Conservation (phyloP, 2,113 vertebrate genomes). For the Cercopithecus mona region DNA sequence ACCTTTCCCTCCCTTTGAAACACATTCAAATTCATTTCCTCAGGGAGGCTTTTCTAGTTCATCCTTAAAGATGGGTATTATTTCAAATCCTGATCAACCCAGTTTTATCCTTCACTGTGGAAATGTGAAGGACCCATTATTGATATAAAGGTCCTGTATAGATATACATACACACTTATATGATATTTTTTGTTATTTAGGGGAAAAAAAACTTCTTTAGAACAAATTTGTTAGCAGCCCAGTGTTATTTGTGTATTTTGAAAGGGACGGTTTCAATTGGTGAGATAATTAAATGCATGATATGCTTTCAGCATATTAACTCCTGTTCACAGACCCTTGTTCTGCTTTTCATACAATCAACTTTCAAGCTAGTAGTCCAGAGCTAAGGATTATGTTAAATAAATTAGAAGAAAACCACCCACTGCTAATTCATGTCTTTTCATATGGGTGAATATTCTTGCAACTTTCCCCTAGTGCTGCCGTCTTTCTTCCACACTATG, state of each 20-base stretch:
- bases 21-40: constrained; percentile 11
- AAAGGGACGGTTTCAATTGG: background rate
- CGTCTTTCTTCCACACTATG: background rate
- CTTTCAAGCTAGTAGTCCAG: background rate
- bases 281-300: background rate
- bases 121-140: background rate
- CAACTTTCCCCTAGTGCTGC: background rate
- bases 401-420: background rate
- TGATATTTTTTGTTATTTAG: background rate
- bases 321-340: background rate
- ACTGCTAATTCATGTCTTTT: background rate
- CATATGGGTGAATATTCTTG: background rate
- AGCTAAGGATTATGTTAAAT: background rate
- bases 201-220: background rate
- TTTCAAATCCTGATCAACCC: constrained; percentile 2
- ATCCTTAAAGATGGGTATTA: background rate
- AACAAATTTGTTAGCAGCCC: background rate
- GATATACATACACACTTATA: too few species aligned
- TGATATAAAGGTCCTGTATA: too few species aligned
- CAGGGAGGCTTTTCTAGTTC: background rate
- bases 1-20: background rate
- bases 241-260: constrained; percentile 8
- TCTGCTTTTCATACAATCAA: background rate
- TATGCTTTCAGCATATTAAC: background rate
- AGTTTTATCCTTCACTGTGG: background rate